These are phyloP conservation scores for Apis cerana DNA, from an alignment of 1,140 invertebrate species.

Conservation along the genomic window DNA sequence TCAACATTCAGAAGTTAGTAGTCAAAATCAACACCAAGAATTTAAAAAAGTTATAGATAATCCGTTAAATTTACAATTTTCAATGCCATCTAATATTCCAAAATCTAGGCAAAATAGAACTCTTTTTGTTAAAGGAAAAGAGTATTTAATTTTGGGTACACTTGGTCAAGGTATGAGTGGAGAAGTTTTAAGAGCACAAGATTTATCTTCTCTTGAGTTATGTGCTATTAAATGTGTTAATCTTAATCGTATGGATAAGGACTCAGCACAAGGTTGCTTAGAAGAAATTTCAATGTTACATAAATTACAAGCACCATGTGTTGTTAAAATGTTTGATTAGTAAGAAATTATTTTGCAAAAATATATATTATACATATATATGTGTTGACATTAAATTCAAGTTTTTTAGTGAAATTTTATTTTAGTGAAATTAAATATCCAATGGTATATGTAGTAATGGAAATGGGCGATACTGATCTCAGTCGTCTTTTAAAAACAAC, in stretches of 20 bases:
- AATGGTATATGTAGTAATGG: slow-evolving; percentile 93
- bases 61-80: slow-evolving; percentile 52
- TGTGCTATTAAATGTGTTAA: slow-evolving; percentile 84
- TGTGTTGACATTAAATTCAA: slow-evolving; percentile 11
- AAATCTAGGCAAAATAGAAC: slow-evolving; percentile 50
- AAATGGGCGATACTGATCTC: slow-evolving; percentile 95
- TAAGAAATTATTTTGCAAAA: slow-evolving; percentile 82
- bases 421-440: slow-evolving; percentile 83
- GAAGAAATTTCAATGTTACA: slow-evolving; percentile 95
- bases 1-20: slow-evolving; percentile 2
- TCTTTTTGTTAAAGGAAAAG: slow-evolving; percentile 69
- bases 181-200: slow-evolving; percentile 82
- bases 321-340: slow-evolving; percentile 95
- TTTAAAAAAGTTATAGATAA: slow-evolving; percentile 19
- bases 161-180: slow-evolving; percentile 85
- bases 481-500: slow-evolving; percentile 87
- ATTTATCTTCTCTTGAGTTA: slow-evolving; percentile 77
- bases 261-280: slow-evolving; percentile 89
- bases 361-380: slow-evolving; percentile 55
- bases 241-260: slow-evolving; percentile 83
- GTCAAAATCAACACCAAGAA: slow-evolving; percentile 19
- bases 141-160: slow-evolving; percentile 73
- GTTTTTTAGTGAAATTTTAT: slow-evolving; percentile 61
- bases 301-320: slow-evolving; percentile 90
- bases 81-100: slow-evolving; percentile 47